These are phyloP conservation scores for Pseudois nayaur DNA, from an alignment of 2,113 vertebrate species.

Conservation along the genomic window DNA sequence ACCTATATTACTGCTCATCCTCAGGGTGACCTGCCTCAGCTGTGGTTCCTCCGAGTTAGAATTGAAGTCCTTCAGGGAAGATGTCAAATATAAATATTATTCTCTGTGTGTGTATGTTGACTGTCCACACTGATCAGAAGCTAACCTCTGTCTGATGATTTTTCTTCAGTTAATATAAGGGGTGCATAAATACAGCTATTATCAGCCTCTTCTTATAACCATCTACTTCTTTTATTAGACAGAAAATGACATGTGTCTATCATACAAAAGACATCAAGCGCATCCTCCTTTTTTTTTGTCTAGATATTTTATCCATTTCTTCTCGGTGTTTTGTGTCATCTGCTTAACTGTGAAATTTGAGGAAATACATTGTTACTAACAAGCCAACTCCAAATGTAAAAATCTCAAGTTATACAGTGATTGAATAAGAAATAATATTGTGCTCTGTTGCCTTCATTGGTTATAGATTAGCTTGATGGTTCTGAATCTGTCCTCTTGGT, in stretches of 20 bases:
- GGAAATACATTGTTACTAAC: not conserved
- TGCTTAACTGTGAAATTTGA: not conserved
- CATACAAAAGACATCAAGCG: not conserved
- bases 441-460: not conserved
- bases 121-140: not conserved
- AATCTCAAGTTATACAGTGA: not conserved
- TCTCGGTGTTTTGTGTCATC: not conserved
- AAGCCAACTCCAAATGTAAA: not conserved
- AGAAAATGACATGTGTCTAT: not conserved
- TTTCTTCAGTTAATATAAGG: not conserved
- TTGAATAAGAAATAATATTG: not conserved
- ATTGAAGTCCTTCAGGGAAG: not conserved
- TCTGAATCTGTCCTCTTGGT: not conserved
- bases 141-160: not conserved
- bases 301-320: not conserved
- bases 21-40: not conserved
- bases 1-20: not conserved
- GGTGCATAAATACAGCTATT: not conserved
- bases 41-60: not conserved
- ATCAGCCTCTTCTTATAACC: not conserved
- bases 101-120: not conserved
- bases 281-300: not conserved
- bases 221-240: not conserved
- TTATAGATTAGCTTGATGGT: not conserved
- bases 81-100: not conserved